These are phyloP conservation scores for Lucilia cuprina DNA, from an alignment of 1,140 invertebrate genomes.

Conservation along the genomic window DNA sequence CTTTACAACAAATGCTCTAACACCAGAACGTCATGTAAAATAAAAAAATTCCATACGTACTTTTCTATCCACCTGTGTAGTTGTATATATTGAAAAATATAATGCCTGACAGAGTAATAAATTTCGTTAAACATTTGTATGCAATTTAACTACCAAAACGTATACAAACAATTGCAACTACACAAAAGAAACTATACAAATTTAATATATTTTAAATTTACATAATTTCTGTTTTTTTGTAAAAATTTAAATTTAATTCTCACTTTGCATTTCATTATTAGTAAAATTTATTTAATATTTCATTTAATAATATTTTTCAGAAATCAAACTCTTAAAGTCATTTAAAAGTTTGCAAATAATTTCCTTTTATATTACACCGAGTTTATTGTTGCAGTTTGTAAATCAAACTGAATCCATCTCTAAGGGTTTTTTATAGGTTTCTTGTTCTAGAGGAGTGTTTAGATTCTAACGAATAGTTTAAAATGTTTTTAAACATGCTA, in stretches of 20 bases:
- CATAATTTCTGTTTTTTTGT: not conserved
- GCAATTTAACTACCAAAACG: not conserved
- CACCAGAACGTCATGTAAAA: too few species aligned
- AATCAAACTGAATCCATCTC: not conserved
- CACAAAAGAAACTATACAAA: not conserved
- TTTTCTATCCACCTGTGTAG: too few species aligned
- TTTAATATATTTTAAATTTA: conserved; percentile 9
- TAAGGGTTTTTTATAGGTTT: too few species aligned
- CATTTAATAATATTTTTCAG: not conserved
- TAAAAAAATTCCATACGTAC: too few species aligned
- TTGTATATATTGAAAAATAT: not conserved
- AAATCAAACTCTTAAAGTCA: not conserved
- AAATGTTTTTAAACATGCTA: not conserved
- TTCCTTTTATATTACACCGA: not conserved
- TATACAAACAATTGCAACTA: not conserved
- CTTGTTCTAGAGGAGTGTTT: too few species aligned
- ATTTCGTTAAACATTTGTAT: conserved; percentile 15
- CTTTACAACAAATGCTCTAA: too few species aligned
- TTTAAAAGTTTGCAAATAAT: not conserved
- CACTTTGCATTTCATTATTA: not conserved
- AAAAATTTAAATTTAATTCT: not conserved
- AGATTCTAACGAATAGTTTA: not conserved
- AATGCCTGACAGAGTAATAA: conserved; percentile 17
- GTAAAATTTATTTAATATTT: not conserved
- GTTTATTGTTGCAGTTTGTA: not conserved